Evolutionary conservation across 2,888 invertebrate species (phyloP), one percentile per base, ranked within the genome.

Genomic region (Cephus spinipes): DNA sequence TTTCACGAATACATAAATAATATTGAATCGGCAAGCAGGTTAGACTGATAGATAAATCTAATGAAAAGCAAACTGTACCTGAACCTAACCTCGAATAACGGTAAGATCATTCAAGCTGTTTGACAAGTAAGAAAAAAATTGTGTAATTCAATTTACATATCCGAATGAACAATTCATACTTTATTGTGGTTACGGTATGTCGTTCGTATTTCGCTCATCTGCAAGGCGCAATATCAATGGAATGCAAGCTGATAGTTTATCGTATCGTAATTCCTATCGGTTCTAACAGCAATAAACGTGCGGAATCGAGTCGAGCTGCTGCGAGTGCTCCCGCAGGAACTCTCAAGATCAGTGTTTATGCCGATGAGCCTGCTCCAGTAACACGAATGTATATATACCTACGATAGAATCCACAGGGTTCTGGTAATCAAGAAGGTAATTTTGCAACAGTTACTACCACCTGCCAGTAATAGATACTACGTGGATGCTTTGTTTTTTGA

Each of bases 231-330:
- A 84, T 87, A 88, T 76, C 85, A 74, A 33, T 76, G 87, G 86
- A 87, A 87, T 87, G 87, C 85, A 78, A 81, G 79, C 83, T 81
- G 82, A 87, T 87, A 84, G 79, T 86, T 85, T 85, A 86, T 88
- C 87, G 83, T 85, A 86, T 86, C 87, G 87, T 85, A 85, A 89
- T 86, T 85, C 85, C 86, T 85, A 86, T 84, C 81, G 85, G 83
- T 80, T 82, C 79, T 80, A 82, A 78, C 79, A 80, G 83, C 82
- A 80, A 83, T 84, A 81, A 83, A 81, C 77, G 73, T 36, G 69
- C 34, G 73, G 68, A 73, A 73, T 55, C 55, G 55, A 55, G 55
- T 23, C 55, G 73, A 73, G 33, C 32, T 68, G 34, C 33, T 12
- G 73, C 11, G 30, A 3, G 55, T 68, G 55, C 68, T 74, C 33